Percentiles rank a stretch among this genome's conserved stretches.
phyloP scores from a whole-genome alignment of 1,140 invertebrate species.

The Heliconius congener region DNA sequence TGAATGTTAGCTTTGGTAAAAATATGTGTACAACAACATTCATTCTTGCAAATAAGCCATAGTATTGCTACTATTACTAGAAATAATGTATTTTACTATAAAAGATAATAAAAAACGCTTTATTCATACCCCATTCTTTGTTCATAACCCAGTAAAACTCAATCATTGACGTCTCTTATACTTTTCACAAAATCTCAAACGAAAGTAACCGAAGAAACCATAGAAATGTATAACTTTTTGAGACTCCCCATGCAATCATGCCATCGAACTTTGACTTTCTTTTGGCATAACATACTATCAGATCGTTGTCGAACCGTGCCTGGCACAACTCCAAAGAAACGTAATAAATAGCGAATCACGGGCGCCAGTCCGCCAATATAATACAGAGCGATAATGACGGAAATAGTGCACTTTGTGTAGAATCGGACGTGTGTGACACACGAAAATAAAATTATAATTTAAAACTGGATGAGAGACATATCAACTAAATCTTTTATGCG shows the following conservation, averaged over 20 bases:
- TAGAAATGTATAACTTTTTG: slow-evolving; percentile 13
- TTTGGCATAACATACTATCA: slow-evolving; percentile 51
- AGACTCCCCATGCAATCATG: slow-evolving; percentile 39
- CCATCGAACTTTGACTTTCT: slow-evolving; percentile 76
- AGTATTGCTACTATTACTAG: no score
- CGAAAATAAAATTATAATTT: slow-evolving; percentile 43
- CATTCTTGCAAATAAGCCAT: not conserved
- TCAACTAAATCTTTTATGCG: slow-evolving; percentile 21
- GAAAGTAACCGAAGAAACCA: not conserved
- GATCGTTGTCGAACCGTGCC: slow-evolving; percentile 53
- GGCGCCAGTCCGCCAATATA: slow-evolving; percentile 66
- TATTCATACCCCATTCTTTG: not conserved
- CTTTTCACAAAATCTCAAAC: not conserved
- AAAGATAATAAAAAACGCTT: no score
- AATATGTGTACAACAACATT: not conserved
- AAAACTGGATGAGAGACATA: slow-evolving; percentile 5
- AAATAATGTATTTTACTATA: no score
- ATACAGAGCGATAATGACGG: slow-evolving; percentile 62
- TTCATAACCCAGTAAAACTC: not conserved
- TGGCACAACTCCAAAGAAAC: slow-evolving; percentile 69
- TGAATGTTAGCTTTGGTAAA: not conserved
- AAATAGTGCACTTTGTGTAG: slow-evolving; percentile 65
- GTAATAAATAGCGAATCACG: slow-evolving; percentile 70
- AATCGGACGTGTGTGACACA: slow-evolving; percentile 46
- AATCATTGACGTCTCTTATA: not conserved